Evolutionary conservation across 2,888 invertebrate genomes (phyloP).

Genomic region (Cerastoderma edule): DNA sequence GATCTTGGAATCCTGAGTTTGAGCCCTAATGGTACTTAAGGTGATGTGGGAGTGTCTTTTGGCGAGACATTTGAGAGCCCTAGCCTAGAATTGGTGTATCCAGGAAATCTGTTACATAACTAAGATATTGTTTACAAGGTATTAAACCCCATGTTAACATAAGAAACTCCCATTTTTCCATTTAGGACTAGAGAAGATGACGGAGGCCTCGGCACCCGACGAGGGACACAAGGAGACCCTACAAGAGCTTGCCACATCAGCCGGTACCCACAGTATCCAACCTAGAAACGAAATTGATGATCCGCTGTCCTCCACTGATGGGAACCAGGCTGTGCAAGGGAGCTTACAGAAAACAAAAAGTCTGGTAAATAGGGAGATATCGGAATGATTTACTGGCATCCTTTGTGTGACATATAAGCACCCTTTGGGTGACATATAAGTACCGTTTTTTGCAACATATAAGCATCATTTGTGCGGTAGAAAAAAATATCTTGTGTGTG

Average conservation of each 20-base stretch:
- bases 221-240: slow-evolving; percentile 82
- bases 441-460: too few species aligned
- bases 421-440: too few species aligned
- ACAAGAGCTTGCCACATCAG: slow-evolving; percentile 75
- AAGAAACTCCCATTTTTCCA: slow-evolving; percentile 2
- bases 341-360: slow-evolving; percentile 66
- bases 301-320: slow-evolving; percentile 57
- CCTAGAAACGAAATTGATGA: slow-evolving; percentile 76
- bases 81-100: too few species aligned
- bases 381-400: too few species aligned
- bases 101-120: too few species aligned
- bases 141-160: not conserved
- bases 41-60: too few species aligned
- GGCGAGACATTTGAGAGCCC: too few species aligned
- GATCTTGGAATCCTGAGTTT: too few species aligned
- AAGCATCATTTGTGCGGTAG: too few species aligned
- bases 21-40: not conserved
- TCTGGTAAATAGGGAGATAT: slow-evolving; percentile 58
- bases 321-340: slow-evolving; percentile 33
- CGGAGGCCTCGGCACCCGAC: slow-evolving; percentile 96
- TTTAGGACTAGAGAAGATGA: slow-evolving; percentile 93
- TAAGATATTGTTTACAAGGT: not conserved
- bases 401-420: too few species aligned
- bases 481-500: too few species aligned
- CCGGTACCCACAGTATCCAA: slow-evolving; percentile 72